Evolutionary conservation across 2,113 vertebrate species (phyloP).

Genomic region (Dipodomys merriami): DNA sequence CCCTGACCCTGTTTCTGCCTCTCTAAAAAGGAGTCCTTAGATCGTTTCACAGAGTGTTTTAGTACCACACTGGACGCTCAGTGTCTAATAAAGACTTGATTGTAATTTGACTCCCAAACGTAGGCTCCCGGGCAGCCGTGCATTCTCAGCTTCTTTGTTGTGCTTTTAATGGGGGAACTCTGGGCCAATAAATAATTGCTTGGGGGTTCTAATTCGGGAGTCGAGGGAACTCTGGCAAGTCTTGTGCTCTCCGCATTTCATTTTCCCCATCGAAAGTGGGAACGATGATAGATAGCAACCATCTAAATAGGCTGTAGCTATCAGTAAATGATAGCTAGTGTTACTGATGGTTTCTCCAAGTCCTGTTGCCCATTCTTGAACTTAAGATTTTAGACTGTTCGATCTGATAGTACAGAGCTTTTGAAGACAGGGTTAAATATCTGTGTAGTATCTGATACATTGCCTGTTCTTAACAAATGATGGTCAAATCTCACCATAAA

Average conservation of each 20-base stretch:
- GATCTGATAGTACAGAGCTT: neutral
- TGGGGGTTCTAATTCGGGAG: slow-evolving; percentile 10
- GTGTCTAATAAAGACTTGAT: neutral
- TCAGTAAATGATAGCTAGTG: neutral
- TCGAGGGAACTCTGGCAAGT: neutral
- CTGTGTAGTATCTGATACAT: neutral
- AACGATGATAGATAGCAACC: neutral
- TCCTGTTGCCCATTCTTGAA: neutral
- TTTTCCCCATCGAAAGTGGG: neutral
- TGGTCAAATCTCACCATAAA: neutral
- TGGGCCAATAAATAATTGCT: neutral
- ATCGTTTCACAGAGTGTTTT: neutral
- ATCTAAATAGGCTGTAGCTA: neutral
- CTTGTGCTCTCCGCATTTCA: neutral
- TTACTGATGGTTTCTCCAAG: neutral
- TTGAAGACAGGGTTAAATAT: neutral
- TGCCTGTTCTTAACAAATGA: neutral
- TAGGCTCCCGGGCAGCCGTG: neutral
- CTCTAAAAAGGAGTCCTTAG: neutral
- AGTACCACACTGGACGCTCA: neutral
- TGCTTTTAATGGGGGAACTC: neutral
- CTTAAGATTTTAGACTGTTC: neutral
- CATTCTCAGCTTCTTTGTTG: neutral
- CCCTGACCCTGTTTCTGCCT: slow-evolving; percentile 6
- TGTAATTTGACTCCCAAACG: neutral